A percentile compares a stretch with the other conserved stretches of the same genome.
Evolutionary conservation across 2,888 invertebrate species (phyloP).

Genomic region (Priocnemis perturbator): DNA sequence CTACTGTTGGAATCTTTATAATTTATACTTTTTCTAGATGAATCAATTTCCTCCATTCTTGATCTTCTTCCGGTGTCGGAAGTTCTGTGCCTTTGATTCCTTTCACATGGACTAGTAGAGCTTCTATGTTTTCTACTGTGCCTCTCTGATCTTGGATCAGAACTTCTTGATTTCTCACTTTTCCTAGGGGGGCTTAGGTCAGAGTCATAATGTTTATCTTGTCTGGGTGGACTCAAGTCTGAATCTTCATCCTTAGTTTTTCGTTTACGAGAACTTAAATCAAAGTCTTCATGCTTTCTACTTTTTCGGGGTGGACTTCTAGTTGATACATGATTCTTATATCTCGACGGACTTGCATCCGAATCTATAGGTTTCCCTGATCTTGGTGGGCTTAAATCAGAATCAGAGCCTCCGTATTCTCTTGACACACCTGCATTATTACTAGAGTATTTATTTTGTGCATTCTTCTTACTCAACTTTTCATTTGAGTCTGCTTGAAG

Average conservation of each 20-base stretch:
- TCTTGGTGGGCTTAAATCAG: conserved; percentile 66
- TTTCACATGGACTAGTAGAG: not conserved
- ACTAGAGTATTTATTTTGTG: not conserved
- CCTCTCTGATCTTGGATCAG: conserved; percentile 45
- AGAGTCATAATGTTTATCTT: conserved; percentile 43
- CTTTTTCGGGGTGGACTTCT: conserved; percentile 46
- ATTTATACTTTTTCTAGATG: conserved; percentile 41
- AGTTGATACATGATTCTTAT: conserved; percentile 41
- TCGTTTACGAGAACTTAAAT: conserved; percentile 40
- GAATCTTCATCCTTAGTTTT: conserved; percentile 41
- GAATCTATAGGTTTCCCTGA: conserved; percentile 63
- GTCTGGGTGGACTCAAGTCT: conserved; percentile 59
- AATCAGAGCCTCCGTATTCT: conserved; percentile 65
- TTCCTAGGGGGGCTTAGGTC: conserved; percentile 67
- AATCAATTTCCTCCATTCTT: conserved; percentile 46
- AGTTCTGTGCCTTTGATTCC: conserved; percentile 35
- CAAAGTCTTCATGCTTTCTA: conserved; percentile 34
- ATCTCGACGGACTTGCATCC: conserved; percentile 68
- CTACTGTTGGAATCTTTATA: conserved; percentile 47
- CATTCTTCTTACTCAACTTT: too few relatives aligned
- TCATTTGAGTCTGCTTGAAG: too few relatives aligned
- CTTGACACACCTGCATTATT: conserved; percentile 1
- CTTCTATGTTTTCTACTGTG: not conserved
- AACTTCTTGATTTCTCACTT: conserved; percentile 29
- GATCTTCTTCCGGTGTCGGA: conserved; percentile 31